A percentile compares a stretch with the other conserved stretches of the same genome.
Evolutionary conservation across 2,113 vertebrate genomes (phyloP).

Genomic region (Corythoichthys intestinalis): DNA sequence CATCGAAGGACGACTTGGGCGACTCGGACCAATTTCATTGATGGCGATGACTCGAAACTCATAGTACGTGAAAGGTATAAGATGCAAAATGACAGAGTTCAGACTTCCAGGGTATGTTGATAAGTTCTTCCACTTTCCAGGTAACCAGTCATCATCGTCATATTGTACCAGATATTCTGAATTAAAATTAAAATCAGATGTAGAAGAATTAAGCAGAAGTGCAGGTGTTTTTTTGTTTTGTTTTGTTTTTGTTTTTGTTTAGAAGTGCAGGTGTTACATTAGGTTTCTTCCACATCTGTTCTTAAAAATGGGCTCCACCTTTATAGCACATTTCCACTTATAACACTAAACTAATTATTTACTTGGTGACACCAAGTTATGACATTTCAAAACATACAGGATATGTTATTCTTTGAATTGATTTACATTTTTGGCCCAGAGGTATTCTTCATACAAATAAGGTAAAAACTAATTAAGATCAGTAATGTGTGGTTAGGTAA

Average conservation of each 20-base stretch:
- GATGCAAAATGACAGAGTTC: slow-evolving; percentile 83
- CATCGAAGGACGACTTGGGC: slow-evolving; percentile 81
- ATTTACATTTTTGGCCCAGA: no score
- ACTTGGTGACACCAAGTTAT: no score
- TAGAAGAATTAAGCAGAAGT: background rate
- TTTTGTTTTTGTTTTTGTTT: background rate
- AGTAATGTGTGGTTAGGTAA: no score
- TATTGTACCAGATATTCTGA: slow-evolving; percentile 89
- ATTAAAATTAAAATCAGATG: background rate
- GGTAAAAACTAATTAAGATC: no score
- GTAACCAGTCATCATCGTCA: slow-evolving; percentile 86
- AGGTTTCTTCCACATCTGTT: no score
- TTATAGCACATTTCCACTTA: no score
- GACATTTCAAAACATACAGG: no score
- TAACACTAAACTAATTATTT: no score
- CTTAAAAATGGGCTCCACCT: no score
- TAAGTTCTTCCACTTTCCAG: slow-evolving; percentile 86
- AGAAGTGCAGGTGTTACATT: no score
- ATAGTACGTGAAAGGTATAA: slow-evolving; percentile 89
- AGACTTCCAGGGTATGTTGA: slow-evolving; percentile 85
- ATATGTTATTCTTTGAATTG: no score
- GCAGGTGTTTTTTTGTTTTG: background rate
- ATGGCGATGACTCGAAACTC: slow-evolving; percentile 88
- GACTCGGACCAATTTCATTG: slow-evolving; percentile 87
- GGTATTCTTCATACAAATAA: no score